Percentiles rank a stretch among this genome's conserved stretches.
phyloP scores from a whole-genome alignment of 2,797 vertebrate species.

The Cyclopterus lumpus region DNA sequence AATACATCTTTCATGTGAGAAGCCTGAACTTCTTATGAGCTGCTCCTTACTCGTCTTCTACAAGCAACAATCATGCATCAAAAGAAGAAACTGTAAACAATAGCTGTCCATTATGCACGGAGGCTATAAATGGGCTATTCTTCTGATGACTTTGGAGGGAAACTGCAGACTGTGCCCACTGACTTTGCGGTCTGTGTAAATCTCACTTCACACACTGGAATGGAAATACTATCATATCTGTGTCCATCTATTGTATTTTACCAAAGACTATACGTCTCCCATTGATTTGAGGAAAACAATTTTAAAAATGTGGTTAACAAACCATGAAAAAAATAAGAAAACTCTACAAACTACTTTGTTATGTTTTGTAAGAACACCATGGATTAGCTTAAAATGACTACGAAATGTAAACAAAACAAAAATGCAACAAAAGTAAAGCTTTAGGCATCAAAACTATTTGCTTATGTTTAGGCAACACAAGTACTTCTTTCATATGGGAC shows the following conservation, averaged over 20 bases:
- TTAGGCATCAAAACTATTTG: neutral
- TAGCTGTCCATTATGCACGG: constrained; percentile 26
- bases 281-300: too few species aligned
- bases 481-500: neutral
- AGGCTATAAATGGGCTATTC: constrained; percentile 38
- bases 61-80: neutral
- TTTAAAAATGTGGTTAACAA: too few species aligned
- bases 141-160: constrained; percentile 1
- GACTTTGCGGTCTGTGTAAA: neutral
- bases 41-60: neutral
- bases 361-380: neutral
- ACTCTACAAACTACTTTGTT: too few species aligned
- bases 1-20: neutral
- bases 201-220: neutral
- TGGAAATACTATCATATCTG: neutral
- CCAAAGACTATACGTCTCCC: too few species aligned
- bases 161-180: neutral
- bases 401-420: neutral
- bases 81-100: constrained; percentile 21
- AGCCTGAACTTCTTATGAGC: neutral
- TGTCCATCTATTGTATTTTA: neutral
- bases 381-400: neutral
- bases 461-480: neutral
- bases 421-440: neutral
- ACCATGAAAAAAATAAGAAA: too few species aligned